phyloP scores from a whole-genome alignment of 2,797 vertebrate genomes.

The Takifugu rubripes region DNA sequence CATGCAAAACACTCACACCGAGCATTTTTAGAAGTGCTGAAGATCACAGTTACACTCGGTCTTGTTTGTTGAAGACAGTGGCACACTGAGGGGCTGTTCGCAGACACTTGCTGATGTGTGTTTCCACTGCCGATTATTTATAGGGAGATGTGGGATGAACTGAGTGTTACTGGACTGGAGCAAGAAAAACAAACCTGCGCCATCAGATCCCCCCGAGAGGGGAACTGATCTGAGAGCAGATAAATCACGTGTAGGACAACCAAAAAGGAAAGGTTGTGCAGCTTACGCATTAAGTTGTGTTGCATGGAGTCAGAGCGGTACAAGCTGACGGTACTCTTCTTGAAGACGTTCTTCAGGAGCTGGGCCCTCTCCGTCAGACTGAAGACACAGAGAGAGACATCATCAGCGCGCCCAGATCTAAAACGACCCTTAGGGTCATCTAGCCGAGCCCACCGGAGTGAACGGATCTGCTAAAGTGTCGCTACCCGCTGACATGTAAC shows the following conservation, averaged over 20 bases:
- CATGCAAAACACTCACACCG: too few relatives aligned
- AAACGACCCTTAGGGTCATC: too few relatives aligned
- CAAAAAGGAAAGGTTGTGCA: constrained; percentile 2
- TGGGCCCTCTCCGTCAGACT: constrained; percentile 97
- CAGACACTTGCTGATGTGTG: constrained; percentile 17
- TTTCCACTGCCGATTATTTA: constrained; percentile 35
- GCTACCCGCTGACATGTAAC: too few relatives aligned
- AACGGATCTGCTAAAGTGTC: too few relatives aligned
- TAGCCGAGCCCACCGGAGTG: constrained; percentile 11
- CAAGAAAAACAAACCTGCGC: neutral
- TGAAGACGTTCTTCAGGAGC: constrained; percentile 98
- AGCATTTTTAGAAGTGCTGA: too few relatives aligned
- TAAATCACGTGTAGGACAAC: constrained; percentile 7
- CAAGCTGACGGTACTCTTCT: constrained; percentile 93
- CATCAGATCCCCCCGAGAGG: constrained; percentile 8
- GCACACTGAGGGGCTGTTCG: constrained; percentile 6
- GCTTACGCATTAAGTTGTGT: constrained; percentile 97
- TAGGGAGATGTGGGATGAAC: constrained; percentile 22
- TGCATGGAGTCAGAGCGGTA: constrained; percentile 95
- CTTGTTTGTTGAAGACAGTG: constrained; percentile 3
- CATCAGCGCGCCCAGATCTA: too few relatives aligned
- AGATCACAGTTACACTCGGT: too few relatives aligned
- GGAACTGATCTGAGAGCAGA: constrained; percentile 9
- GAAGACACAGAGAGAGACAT: constrained; percentile 44
- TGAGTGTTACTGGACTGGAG: constrained; percentile 16